phyloP scores from a whole-genome alignment of 2,888 invertebrate genomes.

The Geophilus truncorum region DNA sequence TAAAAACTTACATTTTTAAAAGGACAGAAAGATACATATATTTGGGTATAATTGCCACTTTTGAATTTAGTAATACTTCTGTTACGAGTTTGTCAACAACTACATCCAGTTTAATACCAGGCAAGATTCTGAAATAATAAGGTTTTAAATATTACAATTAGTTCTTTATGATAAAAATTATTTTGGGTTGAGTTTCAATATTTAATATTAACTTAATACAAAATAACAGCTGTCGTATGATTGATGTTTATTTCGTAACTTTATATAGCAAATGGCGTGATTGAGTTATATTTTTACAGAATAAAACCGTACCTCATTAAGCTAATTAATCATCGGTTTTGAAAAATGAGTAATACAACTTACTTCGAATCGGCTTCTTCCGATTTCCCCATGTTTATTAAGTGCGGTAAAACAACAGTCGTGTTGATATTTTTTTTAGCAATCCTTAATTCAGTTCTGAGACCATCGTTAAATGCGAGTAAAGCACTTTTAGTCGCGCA shows the following conservation, averaged over 20 bases:
- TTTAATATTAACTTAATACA: no score
- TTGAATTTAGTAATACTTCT: constrained; percentile 70
- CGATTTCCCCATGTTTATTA: constrained; percentile 97
- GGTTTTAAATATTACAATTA: no score
- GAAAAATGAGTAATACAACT: no score
- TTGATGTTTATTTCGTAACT: no score
- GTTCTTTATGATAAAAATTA: no score
- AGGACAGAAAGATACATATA: constrained; percentile 62
- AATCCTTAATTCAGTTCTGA: constrained; percentile 64
- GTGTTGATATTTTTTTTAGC: constrained; percentile 64
- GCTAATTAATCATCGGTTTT: no score
- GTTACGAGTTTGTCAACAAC: constrained; percentile 77
- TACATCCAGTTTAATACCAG: constrained; percentile 73
- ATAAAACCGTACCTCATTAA: no score
- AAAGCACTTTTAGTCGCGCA: constrained; percentile 93
- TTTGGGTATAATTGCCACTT: constrained; percentile 71
- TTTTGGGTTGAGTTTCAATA: no score
- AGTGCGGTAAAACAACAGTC: constrained; percentile 89
- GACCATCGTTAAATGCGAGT: constrained; percentile 86
- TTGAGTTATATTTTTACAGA: no score
- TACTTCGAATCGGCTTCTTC: constrained; percentile 76
- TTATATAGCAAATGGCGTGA: no score
- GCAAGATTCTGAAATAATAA: constrained; percentile 55
- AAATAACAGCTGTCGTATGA: no score
- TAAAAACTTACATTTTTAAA: constrained; percentile 54